Base-by-base conservation (phyloP, 2,797 vertebrate genomes). In the Labroides dimidiatus region DNA sequence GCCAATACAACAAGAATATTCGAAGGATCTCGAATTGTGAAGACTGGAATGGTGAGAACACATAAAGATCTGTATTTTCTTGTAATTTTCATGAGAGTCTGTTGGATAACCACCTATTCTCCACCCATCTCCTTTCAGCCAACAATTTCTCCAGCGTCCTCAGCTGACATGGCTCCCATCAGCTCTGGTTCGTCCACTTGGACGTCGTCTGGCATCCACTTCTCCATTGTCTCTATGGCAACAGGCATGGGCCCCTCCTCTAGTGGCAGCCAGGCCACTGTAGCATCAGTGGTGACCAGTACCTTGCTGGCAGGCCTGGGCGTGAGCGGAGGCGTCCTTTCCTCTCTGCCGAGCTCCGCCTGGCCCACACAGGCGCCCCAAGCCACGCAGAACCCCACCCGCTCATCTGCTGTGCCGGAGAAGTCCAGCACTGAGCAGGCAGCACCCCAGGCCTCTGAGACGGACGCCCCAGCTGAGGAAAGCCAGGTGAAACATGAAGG, bases 101-200 rank as follows among this genome's bases (percentile, higher is more conserved):
- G 24, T 42, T 58, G 10, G 13, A 6, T 77, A 72, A 80, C 15
- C 8, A 15, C 10, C 17, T 14, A 0, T 48, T 9, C 9, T 70
- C 24, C 45, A 3, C 24, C 45, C 30, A 0, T 64, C 30, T 71
- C 60, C 80, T 70, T n/a, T 72, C 93, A 99, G 97, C 97, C 97
- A 53, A 99, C 98, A 1, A 95, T 95, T 9, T 99, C 97, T 80
- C 96, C 98, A 48, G 96, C 95, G 54, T 98, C 98, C 53, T 98
- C 98, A 0, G 97, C 98, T 0, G 98, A 99, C 91, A 99, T 99
- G 98, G 97, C 98, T 71, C 98, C 97, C 69, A 99, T 99, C 93
- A 99, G 98, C 89, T 99, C 98, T 0, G 97, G 98, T 63, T 99
- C 98, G 53, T 99, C 98, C 43, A 99, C 98, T 4, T 99, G 97